A percentile compares a stretch with the other conserved stretches of the same genome.
These are phyloP conservation scores for Synanthedon vespiformis DNA, from an alignment of 2,888 invertebrate genomes.

Conservation along the genomic window DNA sequence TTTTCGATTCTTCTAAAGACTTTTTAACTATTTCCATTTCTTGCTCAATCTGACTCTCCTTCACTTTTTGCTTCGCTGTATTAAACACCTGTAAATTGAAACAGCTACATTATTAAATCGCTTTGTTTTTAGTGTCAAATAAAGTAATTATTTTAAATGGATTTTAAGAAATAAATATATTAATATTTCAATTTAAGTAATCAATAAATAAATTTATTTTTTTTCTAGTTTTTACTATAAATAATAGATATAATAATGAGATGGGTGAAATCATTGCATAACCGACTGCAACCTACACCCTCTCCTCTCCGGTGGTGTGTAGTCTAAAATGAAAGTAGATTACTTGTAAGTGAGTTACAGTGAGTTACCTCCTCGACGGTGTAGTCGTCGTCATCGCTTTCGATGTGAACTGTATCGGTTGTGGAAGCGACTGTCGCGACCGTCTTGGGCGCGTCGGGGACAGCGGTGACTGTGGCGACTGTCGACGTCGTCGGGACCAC, in stretches of 20 bases:
- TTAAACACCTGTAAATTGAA: slow-evolving; percentile 69
- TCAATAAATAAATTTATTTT: no score
- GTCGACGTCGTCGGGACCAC: slow-evolving; percentile 3
- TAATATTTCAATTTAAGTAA: no score
- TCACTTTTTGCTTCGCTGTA: slow-evolving; percentile 80
- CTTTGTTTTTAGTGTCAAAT: no score
- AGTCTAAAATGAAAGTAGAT: no score
- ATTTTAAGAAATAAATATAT: no score
- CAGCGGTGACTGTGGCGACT: background rate
- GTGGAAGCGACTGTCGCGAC: background rate
- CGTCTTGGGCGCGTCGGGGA: slow-evolving; percentile 1
- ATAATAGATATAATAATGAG: no score
- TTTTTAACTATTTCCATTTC: slow-evolving; percentile 70
- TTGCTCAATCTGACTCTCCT: slow-evolving; percentile 70
- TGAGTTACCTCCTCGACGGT: slow-evolving; percentile 78
- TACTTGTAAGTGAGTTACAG: background rate
- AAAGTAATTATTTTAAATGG: no score
- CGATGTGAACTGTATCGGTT: slow-evolving; percentile 36
- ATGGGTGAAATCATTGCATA: no score
- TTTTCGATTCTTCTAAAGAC: slow-evolving; percentile 43
- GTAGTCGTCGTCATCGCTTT: slow-evolving; percentile 82
- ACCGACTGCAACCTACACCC: no score
- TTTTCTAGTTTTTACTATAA: no score
- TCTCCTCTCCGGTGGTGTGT: no score
- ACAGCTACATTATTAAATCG: no score